Evolutionary conservation across 2,888 invertebrate species (phyloP).

Genomic region (Tromatobia lineatoria): DNA sequence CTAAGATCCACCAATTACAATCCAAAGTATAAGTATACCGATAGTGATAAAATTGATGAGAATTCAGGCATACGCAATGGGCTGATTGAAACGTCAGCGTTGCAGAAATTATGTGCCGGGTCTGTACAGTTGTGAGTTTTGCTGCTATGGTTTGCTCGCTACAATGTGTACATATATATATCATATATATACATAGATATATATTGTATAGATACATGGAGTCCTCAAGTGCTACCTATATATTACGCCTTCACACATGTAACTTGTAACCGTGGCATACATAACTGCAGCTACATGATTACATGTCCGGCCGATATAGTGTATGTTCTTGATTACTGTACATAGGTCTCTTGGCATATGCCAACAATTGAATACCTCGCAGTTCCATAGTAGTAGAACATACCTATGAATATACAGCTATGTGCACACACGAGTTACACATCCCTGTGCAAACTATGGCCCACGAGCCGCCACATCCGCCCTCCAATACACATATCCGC

Average conservation of each 20-base stretch:
- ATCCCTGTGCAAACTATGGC: constrained; percentile 26
- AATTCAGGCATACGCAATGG: constrained; percentile 70
- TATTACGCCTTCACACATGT: constrained; percentile 27
- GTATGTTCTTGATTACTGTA: constrained; percentile 59
- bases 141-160: constrained; percentile 34
- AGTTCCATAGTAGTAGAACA: constrained; percentile 19
- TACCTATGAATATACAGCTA: constrained; percentile 37
- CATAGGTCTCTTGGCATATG: constrained; percentile 35
- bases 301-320: constrained; percentile 23
- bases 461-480: constrained; percentile 23
- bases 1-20: background rate
- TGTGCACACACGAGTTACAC: constrained; percentile 44
- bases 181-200: background rate
- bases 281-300: constrained; percentile 39
- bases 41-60: constrained; percentile 71
- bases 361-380: background rate
- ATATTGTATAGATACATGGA: constrained; percentile 15
- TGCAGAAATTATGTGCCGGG: constrained; percentile 77
- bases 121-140: constrained; percentile 58
- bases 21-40: constrained; percentile 26
- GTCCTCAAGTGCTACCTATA: constrained; percentile 1
- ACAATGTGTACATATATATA: constrained; percentile 32
- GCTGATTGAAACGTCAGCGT: constrained; percentile 82
- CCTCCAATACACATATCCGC: background rate
- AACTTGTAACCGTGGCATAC: constrained; percentile 19